These are phyloP conservation scores for Hartigia nigra DNA, from an alignment of 2,888 invertebrate genomes.

Conservation along the genomic window DNA sequence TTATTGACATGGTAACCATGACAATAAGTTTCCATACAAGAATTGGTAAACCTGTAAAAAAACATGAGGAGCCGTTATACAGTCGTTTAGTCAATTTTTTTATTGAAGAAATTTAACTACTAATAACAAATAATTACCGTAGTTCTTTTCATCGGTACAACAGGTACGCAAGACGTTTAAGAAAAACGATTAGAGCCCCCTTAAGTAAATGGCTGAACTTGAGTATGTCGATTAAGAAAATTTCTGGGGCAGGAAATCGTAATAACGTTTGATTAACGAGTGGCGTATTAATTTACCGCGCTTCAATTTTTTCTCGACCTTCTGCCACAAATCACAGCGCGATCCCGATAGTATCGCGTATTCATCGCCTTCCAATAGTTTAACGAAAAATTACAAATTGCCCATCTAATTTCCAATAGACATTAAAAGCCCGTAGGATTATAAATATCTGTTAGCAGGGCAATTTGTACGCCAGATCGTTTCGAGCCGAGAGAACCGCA, in stretches of 20 bases:
- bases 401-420: not conserved
- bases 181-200: too few relatives aligned
- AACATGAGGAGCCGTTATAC: not conserved
- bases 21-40: not conserved
- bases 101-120: not conserved
- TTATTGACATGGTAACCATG: not conserved
- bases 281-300: not conserved
- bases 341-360: not conserved
- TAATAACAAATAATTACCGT: not conserved
- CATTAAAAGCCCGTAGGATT: slow-evolving; percentile 21
- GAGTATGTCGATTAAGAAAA: not conserved
- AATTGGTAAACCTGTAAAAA: not conserved
- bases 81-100: not conserved
- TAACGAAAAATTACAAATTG: not conserved
- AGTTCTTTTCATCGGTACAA: not conserved
- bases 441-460: slow-evolving; percentile 25
- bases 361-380: not conserved
- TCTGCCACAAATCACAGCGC: not conserved
- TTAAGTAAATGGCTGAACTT: not conserved
- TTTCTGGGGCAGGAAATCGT: not conserved
- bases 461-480: slow-evolving; percentile 37
- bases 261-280: not conserved
- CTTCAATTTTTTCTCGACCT: not conserved
- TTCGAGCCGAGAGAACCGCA: slow-evolving; percentile 39
- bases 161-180: not conserved